A percentile compares a stretch with the other conserved stretches of the same genome.
Conservation (phyloP, 2,113 vertebrate genomes). For the Petaurus breviceps region DNA sequence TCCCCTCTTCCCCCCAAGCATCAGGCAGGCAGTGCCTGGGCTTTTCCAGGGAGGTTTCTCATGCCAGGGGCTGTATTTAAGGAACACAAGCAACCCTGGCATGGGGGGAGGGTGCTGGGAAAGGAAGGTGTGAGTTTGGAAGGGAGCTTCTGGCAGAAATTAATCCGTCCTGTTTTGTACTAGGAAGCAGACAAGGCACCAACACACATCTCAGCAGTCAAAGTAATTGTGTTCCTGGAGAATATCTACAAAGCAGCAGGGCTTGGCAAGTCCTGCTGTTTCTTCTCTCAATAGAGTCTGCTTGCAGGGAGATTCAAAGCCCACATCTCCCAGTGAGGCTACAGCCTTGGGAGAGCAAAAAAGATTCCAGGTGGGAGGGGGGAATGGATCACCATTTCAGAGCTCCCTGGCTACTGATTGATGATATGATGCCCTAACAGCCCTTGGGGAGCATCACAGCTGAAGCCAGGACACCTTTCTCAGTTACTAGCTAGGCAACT, state of each 20-base stretch:
- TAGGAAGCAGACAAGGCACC: conserved; percentile 10
- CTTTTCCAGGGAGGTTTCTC: neutral
- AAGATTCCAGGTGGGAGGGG: neutral
- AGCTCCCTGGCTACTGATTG: neutral
- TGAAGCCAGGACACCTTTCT: neutral
- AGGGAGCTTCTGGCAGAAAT: conserved; percentile 15
- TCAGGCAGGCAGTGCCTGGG: neutral
- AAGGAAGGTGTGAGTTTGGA: neutral
- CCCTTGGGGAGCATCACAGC: neutral
- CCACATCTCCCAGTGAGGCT: neutral
- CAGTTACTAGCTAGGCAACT: neutral
- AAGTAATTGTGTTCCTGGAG: neutral
- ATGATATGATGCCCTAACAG: neutral
- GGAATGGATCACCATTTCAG: neutral
- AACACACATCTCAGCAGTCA: conserved; percentile 36
- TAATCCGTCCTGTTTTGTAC: neutral
- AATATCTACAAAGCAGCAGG: neutral
- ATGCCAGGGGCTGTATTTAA: neutral
- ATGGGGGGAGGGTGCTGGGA: neutral
- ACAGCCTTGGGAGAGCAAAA: neutral
- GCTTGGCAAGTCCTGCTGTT: neutral
- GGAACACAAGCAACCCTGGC: neutral
- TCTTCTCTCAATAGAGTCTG: accelerated
- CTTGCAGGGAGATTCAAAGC: neutral
- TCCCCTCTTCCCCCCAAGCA: neutral